Evolutionary conservation across 2,113 vertebrate genomes (phyloP), one percentile per base, ranked within the genome.

Genomic region (Siniperca knerii): DNA sequence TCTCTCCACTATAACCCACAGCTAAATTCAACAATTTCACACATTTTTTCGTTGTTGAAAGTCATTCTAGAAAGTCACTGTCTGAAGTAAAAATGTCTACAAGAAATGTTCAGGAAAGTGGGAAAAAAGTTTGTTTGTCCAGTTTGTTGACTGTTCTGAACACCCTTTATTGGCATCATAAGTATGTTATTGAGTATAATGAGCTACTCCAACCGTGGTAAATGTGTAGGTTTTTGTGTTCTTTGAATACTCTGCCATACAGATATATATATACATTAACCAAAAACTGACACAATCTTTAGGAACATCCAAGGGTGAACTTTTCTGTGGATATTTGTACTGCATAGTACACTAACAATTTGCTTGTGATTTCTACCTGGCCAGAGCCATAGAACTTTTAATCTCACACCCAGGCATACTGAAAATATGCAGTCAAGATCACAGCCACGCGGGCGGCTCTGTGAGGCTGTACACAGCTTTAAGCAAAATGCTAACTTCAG

Each of bases 21-120:
- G 57, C 15, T 82, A 54, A 80, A 84, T 83, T 75, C 21, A 33
- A 62, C 52, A 21, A 42, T 75, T 86, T 88, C 71, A 44, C 60
- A 46, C 40, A 52, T 84, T 68, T 46, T 29, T 54, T 35, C 33
- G 29, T 74, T 57, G 13, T 70, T 79, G n/a, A 84, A 89, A 72
- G 42, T 79, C 29, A 42, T 23, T 64, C 35, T 75, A 15, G 69
- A 37, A 66, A 64, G 18, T 62, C 60, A 62, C 75, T 21, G n/a
- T 10, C 20, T 77, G 67, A 82, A 66, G 74, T 61, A 40, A 8
- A 72, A 76, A 58, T 35, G 65, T n/a, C 44, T 50, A 81, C 42
- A 62, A 42, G n/a, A 65, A 2, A 5, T 57, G 58, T 82, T 81
- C 18, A 10, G 9, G 4, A 61, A 73, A 48, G 29, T 6, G 9